Evolutionary conservation across 1,140 invertebrate genomes (phyloP).

Genomic region (Chlorops oryzae): DNA sequence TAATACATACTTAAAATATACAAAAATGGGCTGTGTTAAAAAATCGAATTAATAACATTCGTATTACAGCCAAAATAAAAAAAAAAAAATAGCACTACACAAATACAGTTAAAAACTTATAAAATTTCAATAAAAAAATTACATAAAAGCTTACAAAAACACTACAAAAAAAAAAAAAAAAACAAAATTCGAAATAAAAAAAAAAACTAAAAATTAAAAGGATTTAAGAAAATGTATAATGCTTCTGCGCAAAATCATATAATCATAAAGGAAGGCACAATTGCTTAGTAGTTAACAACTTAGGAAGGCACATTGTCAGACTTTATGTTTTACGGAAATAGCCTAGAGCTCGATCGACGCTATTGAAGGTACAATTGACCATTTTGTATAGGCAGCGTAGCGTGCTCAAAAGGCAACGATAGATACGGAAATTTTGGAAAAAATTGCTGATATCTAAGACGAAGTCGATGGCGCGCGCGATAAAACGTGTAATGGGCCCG

Average conservation of each 20-base stretch:
- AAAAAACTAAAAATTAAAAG: conserved; percentile 14
- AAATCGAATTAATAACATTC: no score
- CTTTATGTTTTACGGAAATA: conserved; percentile 6
- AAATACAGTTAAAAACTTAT: conserved; percentile 22
- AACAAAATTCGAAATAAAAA: conserved; percentile 7
- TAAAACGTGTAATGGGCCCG: conserved; percentile 43
- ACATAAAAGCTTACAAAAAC: conserved; percentile 26
- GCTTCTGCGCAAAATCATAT: no score
- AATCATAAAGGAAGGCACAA: no score
- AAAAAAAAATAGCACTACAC: conserved; percentile 34
- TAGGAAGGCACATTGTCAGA: no score
- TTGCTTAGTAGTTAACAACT: no score
- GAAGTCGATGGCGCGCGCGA: conserved; percentile 42
- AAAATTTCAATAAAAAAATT: background rate
- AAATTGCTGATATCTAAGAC: conserved; percentile 37
- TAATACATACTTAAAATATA: no score
- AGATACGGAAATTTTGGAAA: conserved; percentile 39
- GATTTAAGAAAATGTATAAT: no score
- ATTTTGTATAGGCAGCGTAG: conserved; percentile 36
- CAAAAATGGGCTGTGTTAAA: no score
- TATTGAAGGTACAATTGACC: conserved; percentile 30
- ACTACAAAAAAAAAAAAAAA: conserved; percentile 13
- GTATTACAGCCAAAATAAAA: no score
- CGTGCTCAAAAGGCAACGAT: conserved; percentile 36
- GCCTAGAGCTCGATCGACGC: conserved; percentile 2